These are phyloP conservation scores for Ischnura elegans DNA, from an alignment of 2,888 invertebrate genomes.

Conservation along the genomic window DNA sequence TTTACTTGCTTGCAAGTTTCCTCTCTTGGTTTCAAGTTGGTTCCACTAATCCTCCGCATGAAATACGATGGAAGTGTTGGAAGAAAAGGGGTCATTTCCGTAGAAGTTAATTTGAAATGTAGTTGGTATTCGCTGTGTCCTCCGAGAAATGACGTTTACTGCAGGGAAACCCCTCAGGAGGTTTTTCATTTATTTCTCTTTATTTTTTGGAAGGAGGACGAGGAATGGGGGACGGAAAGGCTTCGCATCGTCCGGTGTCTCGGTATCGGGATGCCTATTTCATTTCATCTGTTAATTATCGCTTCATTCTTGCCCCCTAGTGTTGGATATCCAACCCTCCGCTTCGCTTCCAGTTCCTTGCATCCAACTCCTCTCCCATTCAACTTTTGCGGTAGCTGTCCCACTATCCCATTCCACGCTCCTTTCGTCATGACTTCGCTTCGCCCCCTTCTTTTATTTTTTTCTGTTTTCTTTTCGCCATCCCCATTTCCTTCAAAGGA, in stretches of 20 bases:
- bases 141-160: neutral
- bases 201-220: neutral
- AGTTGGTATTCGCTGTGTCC: neutral
- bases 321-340: neutral
- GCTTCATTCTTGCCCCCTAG: neutral
- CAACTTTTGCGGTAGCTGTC: neutral
- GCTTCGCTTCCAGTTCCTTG: neutral
- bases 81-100: neutral
- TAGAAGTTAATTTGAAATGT: neutral
- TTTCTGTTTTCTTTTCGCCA: neutral
- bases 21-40: too few relatives aligned
- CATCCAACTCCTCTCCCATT: neutral
- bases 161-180: neutral
- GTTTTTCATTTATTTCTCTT: neutral
- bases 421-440: neutral
- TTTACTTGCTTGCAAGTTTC: too few relatives aligned
- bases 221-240: neutral
- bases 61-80: neutral
- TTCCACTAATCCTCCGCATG: neutral
- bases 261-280: neutral
- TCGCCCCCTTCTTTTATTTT: neutral
- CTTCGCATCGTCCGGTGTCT: neutral
- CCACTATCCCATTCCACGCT: too few relatives aligned
- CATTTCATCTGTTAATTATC: conserved; percentile 50
- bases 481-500: conserved; percentile 53